These are phyloP conservation scores for Chrysomela aeneicollis DNA, from an alignment of 2,888 invertebrate genomes.

Conservation along the genomic window DNA sequence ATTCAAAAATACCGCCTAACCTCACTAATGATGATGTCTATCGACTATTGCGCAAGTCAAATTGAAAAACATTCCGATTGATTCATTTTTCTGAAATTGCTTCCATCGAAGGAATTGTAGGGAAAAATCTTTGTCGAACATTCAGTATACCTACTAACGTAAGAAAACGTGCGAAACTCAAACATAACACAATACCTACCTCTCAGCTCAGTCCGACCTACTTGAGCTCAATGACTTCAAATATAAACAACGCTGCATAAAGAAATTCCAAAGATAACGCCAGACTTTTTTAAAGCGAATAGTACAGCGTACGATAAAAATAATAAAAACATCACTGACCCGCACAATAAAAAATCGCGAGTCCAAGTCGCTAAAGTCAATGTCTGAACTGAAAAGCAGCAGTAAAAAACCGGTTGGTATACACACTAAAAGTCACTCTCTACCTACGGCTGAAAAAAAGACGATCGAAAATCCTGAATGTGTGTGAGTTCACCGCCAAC, in stretches of 20 bases:
- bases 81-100: too few species aligned
- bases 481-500: slow-evolving; percentile 44
- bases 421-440: slow-evolving; percentile 51
- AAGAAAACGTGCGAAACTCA: slow-evolving; percentile 37
- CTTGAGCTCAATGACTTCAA: slow-evolving; percentile 41
- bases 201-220: slow-evolving; percentile 12
- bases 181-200: slow-evolving; percentile 34
- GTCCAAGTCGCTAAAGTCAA: slow-evolving; percentile 48
- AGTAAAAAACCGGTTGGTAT: slow-evolving; percentile 58
- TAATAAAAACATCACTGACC: slow-evolving; percentile 61
- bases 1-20: too few species aligned
- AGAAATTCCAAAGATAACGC: slow-evolving; percentile 41
- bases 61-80: too few species aligned
- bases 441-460: slow-evolving; percentile 52
- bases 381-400: slow-evolving; percentile 54
- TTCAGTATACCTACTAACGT: slow-evolving; percentile 20
- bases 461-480: slow-evolving; percentile 48
- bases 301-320: slow-evolving; percentile 57
- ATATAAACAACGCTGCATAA: slow-evolving; percentile 41
- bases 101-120: too few species aligned
- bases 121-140: too few species aligned
- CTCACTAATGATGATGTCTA: too few species aligned
- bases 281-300: slow-evolving; percentile 53
- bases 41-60: too few species aligned
- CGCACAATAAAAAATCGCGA: slow-evolving; percentile 60